Base-by-base conservation (phyloP, 2,113 vertebrate genomes). In the Ceyx margarethae region DNA sequence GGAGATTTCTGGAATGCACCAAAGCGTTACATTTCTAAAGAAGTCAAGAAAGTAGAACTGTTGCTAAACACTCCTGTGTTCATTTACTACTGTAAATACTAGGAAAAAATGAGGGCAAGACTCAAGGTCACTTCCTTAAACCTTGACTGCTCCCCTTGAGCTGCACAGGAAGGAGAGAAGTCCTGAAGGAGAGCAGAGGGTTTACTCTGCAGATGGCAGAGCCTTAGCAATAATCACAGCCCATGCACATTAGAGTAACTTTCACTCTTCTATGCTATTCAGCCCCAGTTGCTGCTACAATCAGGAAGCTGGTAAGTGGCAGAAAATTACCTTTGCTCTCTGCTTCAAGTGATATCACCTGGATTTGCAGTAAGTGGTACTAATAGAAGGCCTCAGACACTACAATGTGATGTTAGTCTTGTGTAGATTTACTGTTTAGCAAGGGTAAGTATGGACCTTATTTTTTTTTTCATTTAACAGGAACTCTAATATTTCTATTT, bases 251-350 rank as follows among this genome's bases (percentile, higher is more conserved):
- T 46, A 71, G 64, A 82, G 82, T 81, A 92, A 90, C 89, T 84
- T 81, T n/a, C 77, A 20, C 57, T 75, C 53, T 72, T n/a, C 65
- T 61, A 1, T 13, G 26, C 66, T 53, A 5, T 6, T 71, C 77
- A 75, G 58, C 65, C 89, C 86, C 53, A 78, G n/a, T 60, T 71
- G 50, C 92, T 83, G 48, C 77, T 78, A 37, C 42, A 45, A 75
- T 71, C 61, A 51, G 79, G 91, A 81, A 72, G 60, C 64, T 89
- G 90, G 8, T 42, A 85, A 94, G 78, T 64, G 64, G 57, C 43
- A 91, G 84, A 84, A 80, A 93, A 93, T 92, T 62, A 67, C 71
- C 64, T 93, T 60, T 82, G 43, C 78, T 71, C 62, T 62, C 50
- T 62, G 1, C 62, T 46, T 74, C 20, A 85, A 69, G 54, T 82